Evolutionary conservation across 2,113 vertebrate species (phyloP), one percentile per base, ranked within the genome.

Genomic region (Pelobates fuscus): DNA sequence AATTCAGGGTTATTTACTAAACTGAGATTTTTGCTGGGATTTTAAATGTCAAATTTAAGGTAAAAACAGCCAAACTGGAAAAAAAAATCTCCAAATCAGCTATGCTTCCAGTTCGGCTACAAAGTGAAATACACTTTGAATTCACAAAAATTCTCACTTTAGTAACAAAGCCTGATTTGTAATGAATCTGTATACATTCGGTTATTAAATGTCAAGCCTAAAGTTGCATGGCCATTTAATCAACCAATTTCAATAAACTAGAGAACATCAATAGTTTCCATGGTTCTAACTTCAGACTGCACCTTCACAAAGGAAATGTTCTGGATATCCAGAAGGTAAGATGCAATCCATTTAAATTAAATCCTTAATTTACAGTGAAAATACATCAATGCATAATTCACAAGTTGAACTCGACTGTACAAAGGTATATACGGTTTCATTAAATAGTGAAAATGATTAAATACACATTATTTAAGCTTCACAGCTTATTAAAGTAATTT

Each of bases 291-390:
- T 21, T 21, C 10, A 23, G 52, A 55, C 7, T 8, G 18, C 20
- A 55, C 21, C n/a, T 55, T 21, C 21, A 55, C 18, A 55, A 55
- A 55, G 52, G 7, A 55, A 55, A 23, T 55, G 46, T 49, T 49
- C 18, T 55, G 18, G 18, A 55, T 55, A 20, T 55, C 20, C 52
- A 23, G 52, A 49, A 49, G 44, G 17, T 68, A 54, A 37, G 14
- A 69, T 57, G 30, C 30, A 58, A 26, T 10, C 6, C 6, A 37
- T 14, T 55, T 58, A 17, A 70, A 70, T 57, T 55, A 20, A 55
- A 55, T 10, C 11, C 52, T 55, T 55, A 20, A 70, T 70, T 59
- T 60, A 60, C 68, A 59, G 20, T 27, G n/a, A n/a, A 37, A 59
- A 70, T 32, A 37, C 8, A 32, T 2, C 12, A 44, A 65, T 49